Evolutionary conservation across 2,797 vertebrate species (phyloP).

Genomic region (Intellagama lesueurii): DNA sequence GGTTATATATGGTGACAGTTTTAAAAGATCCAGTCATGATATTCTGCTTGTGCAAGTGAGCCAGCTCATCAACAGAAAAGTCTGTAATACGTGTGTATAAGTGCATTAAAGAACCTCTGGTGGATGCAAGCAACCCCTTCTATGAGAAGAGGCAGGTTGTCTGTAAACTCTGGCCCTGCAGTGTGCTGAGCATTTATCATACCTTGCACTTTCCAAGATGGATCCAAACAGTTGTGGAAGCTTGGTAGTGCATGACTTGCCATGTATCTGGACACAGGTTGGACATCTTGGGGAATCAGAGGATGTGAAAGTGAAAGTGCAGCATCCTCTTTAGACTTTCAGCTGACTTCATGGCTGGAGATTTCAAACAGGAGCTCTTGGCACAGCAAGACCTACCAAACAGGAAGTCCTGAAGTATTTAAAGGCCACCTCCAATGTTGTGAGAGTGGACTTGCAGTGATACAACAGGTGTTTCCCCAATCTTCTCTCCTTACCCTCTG

Average conservation of each 20-base stretch:
- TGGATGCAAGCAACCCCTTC: background rate
- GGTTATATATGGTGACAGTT: background rate
- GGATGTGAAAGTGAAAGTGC: background rate
- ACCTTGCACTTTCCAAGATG: background rate
- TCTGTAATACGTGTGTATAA: background rate
- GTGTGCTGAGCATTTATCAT: background rate
- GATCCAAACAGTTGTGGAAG: background rate
- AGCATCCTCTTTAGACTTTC: background rate
- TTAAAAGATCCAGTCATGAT: background rate
- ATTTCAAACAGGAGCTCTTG: background rate
- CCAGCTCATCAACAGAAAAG: background rate
- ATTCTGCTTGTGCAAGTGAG: background rate
- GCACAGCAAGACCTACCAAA: background rate
- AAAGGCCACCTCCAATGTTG: background rate
- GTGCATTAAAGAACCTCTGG: background rate
- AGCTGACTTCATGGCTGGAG: background rate
- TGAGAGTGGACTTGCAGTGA: background rate
- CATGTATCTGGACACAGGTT: background rate
- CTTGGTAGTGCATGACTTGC: background rate
- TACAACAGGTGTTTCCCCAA: background rate
- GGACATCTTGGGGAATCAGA: slow-evolving; percentile 2
- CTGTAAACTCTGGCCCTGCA: background rate
- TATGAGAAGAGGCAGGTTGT: background rate
- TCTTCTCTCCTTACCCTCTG: background rate
- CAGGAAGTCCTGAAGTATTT: slow-evolving; percentile 2